Conservation (phyloP, 2,888 invertebrate genomes). For the Cheilosia pagana region DNA sequence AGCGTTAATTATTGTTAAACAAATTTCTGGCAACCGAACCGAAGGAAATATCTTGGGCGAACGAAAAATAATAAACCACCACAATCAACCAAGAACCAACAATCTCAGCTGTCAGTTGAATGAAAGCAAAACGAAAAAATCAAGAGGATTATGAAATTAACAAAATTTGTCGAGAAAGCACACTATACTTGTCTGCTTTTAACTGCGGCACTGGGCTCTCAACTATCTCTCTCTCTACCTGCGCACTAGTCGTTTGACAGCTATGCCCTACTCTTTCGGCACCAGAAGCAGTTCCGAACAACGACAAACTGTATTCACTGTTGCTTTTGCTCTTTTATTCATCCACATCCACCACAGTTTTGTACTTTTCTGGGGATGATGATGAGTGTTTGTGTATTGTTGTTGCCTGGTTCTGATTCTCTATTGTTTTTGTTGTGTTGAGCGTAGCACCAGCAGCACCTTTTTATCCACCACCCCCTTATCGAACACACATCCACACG, state of each 20-base stretch:
- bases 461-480: slow-evolving; percentile 36
- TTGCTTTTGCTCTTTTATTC: slow-evolving; percentile 46
- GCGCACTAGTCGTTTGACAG: slow-evolving; percentile 44
- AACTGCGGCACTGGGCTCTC: not conserved
- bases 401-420: slow-evolving; percentile 26
- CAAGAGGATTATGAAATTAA: slow-evolving; percentile 69
- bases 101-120: slow-evolving; percentile 71
- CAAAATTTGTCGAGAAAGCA: slow-evolving; percentile 30
- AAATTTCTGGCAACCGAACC: slow-evolving; percentile 43
- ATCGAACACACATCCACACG: slow-evolving; percentile 10
- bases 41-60: slow-evolving; percentile 26
- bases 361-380: not conserved
- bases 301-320: slow-evolving; percentile 59
- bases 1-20: slow-evolving; percentile 18
- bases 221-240: slow-evolving; percentile 28
- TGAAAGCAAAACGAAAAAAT: slow-evolving; percentile 57
- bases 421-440: slow-evolving; percentile 52
- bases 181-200: slow-evolving; percentile 31
- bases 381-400: slow-evolving; percentile 26
- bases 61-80: slow-evolving; percentile 35
- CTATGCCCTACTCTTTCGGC: not conserved
- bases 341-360: slow-evolving; percentile 31
- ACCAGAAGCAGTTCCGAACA: not conserved
- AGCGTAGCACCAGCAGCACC: slow-evolving; percentile 46
- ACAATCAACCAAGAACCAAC: slow-evolving; percentile 65